Percentiles rank a stretch among this genome's conserved stretches.
Evolutionary conservation across 2,888 invertebrate genomes (phyloP).

Genomic region (Autographa pulchrina): DNA sequence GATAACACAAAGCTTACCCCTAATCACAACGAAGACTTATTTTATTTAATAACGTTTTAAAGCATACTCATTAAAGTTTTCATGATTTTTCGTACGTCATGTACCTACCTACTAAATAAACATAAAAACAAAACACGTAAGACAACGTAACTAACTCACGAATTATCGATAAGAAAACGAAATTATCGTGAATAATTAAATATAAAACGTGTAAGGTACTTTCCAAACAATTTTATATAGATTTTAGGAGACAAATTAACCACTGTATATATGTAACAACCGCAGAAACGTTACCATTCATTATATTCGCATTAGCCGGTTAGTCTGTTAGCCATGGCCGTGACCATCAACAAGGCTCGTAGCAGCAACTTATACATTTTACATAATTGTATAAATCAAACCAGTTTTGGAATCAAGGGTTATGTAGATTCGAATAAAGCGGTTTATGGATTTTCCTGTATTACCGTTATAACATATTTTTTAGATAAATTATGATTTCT

Average conservation of each 20-base stretch:
- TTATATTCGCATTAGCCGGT: slow-evolving; percentile 45
- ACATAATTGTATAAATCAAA: slow-evolving; percentile 14
- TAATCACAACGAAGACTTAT: too few relatives aligned
- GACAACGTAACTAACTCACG: too few relatives aligned
- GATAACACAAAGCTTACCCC: too few relatives aligned
- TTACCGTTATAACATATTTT: not conserved
- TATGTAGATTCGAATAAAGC: not conserved
- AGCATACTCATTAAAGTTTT: too few relatives aligned
- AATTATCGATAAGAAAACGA: not conserved
- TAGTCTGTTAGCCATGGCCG: slow-evolving; percentile 18
- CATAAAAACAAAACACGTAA: too few relatives aligned
- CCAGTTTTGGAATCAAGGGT: slow-evolving; percentile 15
- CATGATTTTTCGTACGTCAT: too few relatives aligned
- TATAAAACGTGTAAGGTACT: not conserved
- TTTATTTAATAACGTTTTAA: too few relatives aligned
- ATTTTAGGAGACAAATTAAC: not conserved
- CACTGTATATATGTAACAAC: slow-evolving; percentile 13
- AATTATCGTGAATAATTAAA: not conserved
- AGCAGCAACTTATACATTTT: not conserved
- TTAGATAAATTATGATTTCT: not conserved
- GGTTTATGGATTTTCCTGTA: not conserved
- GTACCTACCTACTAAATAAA: too few relatives aligned
- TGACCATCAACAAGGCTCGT: slow-evolving; percentile 23
- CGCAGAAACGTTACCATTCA: slow-evolving; percentile 20
- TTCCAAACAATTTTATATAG: not conserved